phyloP scores from a whole-genome alignment of 2,888 invertebrate genomes.

The Mayetiola destructor region DNA sequence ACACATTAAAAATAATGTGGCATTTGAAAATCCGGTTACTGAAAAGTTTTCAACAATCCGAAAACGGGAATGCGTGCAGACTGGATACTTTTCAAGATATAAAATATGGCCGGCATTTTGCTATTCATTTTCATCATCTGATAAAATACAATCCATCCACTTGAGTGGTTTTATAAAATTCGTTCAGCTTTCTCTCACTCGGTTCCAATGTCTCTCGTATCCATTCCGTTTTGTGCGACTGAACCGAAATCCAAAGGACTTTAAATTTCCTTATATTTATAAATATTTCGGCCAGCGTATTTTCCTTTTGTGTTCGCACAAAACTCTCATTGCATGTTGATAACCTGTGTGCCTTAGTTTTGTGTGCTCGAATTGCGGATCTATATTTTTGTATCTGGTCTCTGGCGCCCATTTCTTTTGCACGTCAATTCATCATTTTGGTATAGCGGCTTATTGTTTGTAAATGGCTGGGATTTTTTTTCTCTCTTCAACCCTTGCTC shows the following conservation, averaged over 20 bases:
- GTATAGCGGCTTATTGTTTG: constrained; percentile 5
- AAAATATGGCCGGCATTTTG: neutral
- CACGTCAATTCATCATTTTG: constrained; percentile 10
- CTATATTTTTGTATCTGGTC: neutral
- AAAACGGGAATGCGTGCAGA: neutral
- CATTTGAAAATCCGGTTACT: neutral
- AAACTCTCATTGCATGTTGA: neutral
- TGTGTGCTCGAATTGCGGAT: neutral
- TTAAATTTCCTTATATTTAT: neutral
- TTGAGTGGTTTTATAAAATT: too few relatives aligned
- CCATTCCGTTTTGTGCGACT: neutral
- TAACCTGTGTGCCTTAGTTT: neutral
- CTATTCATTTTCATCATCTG: constrained; percentile 8
- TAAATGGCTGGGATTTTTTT: neutral
- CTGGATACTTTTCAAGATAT: neutral
- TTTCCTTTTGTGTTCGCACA: neutral
- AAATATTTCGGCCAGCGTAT: neutral
- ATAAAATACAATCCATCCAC: neutral
- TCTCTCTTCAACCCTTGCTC: neutral
- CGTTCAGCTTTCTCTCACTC: neutral
- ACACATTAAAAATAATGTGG: neutral
- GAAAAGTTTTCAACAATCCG: neutral
- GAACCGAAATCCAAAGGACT: neutral
- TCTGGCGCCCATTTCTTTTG: neutral
- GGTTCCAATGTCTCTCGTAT: neutral